These are phyloP conservation scores for Hypercompe scribonia DNA, from an alignment of 2,888 invertebrate genomes.

Conservation along the genomic window DNA sequence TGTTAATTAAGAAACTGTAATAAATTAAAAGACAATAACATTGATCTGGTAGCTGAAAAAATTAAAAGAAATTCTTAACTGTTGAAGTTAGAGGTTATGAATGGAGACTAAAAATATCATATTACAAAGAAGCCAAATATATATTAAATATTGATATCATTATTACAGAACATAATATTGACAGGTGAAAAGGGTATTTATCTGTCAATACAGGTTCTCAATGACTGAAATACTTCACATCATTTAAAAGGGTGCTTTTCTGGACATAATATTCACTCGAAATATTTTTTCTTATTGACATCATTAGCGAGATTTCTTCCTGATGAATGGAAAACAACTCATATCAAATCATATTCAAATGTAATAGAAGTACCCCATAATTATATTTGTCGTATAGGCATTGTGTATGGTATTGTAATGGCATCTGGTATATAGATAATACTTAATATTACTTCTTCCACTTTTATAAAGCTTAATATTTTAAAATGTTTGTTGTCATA, in stretches of 20 bases:
- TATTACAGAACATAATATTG: slow-evolving; percentile 13
- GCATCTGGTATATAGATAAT: not conserved
- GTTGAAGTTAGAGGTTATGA: not conserved
- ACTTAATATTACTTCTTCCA: too few species aligned
- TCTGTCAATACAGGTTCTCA: slow-evolving; percentile 15
- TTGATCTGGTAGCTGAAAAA: slow-evolving; percentile 3
- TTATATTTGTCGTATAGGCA: not conserved
- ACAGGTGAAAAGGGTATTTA: slow-evolving; percentile 34
- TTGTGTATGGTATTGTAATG: not conserved
- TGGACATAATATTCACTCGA: not conserved
- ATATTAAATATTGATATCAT: slow-evolving; percentile 16
- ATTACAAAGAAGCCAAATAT: slow-evolving; percentile 20
- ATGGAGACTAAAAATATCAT: not conserved
- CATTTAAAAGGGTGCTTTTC: slow-evolving; percentile 5
- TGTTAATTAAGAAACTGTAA: too few species aligned
- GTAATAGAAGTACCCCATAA: not conserved
- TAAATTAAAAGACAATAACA: not conserved
- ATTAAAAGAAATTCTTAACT: too few species aligned
- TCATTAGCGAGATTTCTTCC: not conserved
- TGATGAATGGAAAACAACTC: not conserved
- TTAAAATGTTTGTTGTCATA: too few species aligned
- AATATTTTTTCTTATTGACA: not conserved
- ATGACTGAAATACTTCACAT: slow-evolving; percentile 18
- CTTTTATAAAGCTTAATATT: too few species aligned
- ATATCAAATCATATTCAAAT: not conserved